phyloP scores from a whole-genome alignment of 2,797 vertebrate species.

The Alectoris magna region DNA sequence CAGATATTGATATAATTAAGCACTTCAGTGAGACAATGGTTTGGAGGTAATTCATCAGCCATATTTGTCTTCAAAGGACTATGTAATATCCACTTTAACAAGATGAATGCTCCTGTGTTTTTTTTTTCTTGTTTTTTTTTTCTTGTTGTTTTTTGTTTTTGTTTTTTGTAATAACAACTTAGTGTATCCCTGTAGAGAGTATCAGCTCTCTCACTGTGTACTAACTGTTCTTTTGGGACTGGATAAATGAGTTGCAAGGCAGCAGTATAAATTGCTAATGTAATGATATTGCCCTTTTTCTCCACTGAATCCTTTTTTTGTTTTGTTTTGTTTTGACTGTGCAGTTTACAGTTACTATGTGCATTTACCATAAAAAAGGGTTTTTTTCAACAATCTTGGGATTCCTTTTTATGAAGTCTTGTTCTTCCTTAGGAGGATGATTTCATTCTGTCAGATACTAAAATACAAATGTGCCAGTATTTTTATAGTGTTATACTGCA shows the following conservation, averaged over 20 bases:
- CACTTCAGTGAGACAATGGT: neutral
- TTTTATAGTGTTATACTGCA: neutral
- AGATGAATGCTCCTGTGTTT: neutral
- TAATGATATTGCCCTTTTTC: neutral
- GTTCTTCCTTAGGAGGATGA: neutral
- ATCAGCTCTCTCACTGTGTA: neutral
- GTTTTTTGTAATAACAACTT: neutral
- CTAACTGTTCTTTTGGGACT: neutral
- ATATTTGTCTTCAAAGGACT: neutral
- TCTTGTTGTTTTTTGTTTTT: neutral
- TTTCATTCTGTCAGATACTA: neutral
- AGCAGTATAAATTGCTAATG: neutral
- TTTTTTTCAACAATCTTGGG: neutral
- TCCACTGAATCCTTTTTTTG: neutral
- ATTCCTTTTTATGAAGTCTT: neutral
- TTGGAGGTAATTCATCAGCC: neutral
- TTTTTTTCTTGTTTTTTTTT: neutral
- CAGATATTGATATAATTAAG: neutral
- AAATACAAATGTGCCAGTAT: neutral
- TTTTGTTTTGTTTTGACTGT: neutral
- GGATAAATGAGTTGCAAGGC: neutral
- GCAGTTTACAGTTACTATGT: neutral
- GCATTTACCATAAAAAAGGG: rapidly evolving
- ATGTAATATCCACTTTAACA: neutral
- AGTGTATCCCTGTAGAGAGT: neutral